Base-by-base conservation (phyloP, 1,140 invertebrate species). In the Belonocnema kinseyi region DNA sequence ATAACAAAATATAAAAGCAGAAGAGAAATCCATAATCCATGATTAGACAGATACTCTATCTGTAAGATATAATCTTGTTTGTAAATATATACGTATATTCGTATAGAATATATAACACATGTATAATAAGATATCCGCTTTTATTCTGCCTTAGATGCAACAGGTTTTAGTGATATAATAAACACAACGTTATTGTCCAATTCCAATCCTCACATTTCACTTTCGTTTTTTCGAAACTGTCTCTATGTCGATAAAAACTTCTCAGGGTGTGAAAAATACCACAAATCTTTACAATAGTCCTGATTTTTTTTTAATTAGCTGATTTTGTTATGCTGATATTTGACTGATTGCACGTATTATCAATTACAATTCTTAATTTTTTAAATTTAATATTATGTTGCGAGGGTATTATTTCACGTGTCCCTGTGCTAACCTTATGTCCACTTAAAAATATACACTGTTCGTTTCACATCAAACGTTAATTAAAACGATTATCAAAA, bases 181-280 rank as follows among this genome's bases (percentile, higher is more conserved):
- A 85, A 85, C 77, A 71, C 77, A 85, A 84, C 77, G 79, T 82
- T 89, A 88, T 89, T 88, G 86, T 88, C 87, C 86, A 86, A 76
- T 66, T 66, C 82, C 82, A 83, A 85, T 61, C 83, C 74, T 83
- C 80, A 79, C 85, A 83, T 85, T 75, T 82, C 74, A n/a, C 13
- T 66, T 66, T 40, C 61, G 40, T 17, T 66, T 40, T 40, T 66
- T 66, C 26, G 61, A 40, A 66, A 66, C 33, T 66, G 26, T n/a
- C 26, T 13, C n/a, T 66, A 8, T 26, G 26, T n/a, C 40, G n/a
- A n/a, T 40, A 13, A 33, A 66, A 40, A 66, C 33, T 66, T 10
- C 26, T 40, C 61, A 66, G 40, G 61, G 61, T 16, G 61, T 66
- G 61, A 66, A 66, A 66, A 66, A 40, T 66, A 66, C 61, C 61